phyloP scores from a whole-genome alignment of 2,888 invertebrate species.

The Adelognathus sp. region DNA sequence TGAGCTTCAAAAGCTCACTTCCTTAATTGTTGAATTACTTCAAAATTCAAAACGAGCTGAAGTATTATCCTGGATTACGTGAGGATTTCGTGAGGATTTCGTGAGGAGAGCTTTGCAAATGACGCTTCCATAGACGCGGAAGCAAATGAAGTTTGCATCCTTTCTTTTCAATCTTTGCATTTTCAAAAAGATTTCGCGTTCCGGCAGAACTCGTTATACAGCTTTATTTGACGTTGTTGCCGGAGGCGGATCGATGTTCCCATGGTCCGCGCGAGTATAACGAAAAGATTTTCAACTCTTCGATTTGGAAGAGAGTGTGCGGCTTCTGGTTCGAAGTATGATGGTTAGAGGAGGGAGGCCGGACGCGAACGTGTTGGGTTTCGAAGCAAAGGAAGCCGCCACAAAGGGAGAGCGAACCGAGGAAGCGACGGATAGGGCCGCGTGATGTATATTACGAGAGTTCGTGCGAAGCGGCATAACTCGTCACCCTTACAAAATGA shows the following conservation, averaged over 20 bases:
- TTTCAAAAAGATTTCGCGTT: background rate
- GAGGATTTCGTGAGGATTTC: no score
- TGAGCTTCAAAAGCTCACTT: no score
- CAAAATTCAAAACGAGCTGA: no score
- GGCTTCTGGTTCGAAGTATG: background rate
- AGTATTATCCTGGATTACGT: no score
- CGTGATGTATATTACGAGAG: constrained; percentile 11
- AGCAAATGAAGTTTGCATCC: background rate
- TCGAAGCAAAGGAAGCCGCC: background rate
- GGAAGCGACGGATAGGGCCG: background rate
- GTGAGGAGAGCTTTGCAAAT: background rate
- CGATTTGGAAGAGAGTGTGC: background rate
- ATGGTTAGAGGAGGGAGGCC: background rate
- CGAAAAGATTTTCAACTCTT: background rate
- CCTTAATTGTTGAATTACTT: no score
- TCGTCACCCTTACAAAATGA: constrained; percentile 9
- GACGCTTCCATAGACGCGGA: no score
- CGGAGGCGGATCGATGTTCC: background rate
- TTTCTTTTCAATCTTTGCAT: background rate
- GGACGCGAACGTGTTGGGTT: background rate
- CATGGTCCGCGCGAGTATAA: background rate
- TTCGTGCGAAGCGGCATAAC: constrained; percentile 21
- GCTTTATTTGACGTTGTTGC: background rate
- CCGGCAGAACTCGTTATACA: background rate
- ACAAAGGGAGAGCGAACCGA: background rate